Evolutionary conservation across 2,797 vertebrate genomes (phyloP).

Genomic region (Anguilla marmorata): DNA sequence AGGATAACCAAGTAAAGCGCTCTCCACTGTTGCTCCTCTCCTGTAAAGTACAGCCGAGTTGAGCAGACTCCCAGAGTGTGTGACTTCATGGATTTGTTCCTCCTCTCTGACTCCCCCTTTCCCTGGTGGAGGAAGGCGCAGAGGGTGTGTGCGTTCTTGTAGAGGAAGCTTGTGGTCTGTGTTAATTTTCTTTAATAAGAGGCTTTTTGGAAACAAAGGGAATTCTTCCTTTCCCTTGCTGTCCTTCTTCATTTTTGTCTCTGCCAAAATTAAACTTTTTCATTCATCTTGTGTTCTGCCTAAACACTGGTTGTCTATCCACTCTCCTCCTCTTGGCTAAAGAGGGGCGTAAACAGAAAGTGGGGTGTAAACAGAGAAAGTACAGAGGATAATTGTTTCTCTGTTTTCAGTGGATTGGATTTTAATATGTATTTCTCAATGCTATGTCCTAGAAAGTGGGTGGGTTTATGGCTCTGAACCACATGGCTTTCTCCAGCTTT

Average conservation of each 20-base stretch:
- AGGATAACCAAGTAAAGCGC: background rate
- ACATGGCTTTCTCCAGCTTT: background rate
- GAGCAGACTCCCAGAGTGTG: background rate
- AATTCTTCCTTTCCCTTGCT: background rate
- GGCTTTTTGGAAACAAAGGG: background rate
- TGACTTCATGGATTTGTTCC: background rate
- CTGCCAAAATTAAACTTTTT: conserved; percentile 12
- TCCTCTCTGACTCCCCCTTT: background rate
- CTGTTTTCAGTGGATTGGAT: background rate
- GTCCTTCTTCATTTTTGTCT: background rate
- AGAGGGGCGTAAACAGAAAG: background rate
- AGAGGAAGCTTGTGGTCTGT: conserved; percentile 2
- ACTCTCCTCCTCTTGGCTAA: background rate
- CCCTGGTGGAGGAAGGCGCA: background rate
- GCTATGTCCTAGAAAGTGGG: background rate
- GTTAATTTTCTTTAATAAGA: conserved; percentile 11
- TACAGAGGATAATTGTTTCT: background rate
- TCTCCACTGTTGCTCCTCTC: background rate
- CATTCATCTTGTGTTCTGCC: background rate
- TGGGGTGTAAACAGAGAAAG: background rate
- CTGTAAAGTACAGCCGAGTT: background rate
- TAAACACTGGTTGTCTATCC: background rate
- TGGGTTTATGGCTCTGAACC: background rate
- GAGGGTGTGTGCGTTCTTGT: background rate
- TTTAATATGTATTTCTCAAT: background rate